These are phyloP conservation scores for Pachyuromys duprasi DNA, from an alignment of 2,797 vertebrate species.

Conservation along the genomic window DNA sequence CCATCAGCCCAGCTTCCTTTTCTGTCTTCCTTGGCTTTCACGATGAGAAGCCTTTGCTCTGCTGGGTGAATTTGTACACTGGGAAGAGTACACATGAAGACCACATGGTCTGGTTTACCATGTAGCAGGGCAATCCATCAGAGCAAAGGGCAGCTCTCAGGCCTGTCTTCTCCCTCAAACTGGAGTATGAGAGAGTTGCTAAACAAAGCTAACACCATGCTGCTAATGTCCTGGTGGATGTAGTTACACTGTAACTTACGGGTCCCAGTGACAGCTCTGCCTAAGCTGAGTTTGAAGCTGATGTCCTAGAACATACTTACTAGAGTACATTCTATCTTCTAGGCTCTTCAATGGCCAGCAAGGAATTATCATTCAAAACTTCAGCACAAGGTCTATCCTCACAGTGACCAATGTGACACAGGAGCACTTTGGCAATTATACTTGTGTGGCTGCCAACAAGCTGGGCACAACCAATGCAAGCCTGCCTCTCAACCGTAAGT, in stretches of 20 bases:
- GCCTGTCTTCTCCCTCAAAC: not conserved
- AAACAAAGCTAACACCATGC: fast-evolving
- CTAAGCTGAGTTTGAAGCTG: not conserved
- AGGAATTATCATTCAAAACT: constrained; percentile 97
- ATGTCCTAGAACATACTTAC: constrained; percentile 72
- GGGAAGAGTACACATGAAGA: not conserved
- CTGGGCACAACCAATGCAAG: constrained; percentile 97
- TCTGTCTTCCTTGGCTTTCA: not conserved
- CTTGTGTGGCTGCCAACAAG: constrained; percentile 97
- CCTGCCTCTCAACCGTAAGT: constrained; percentile 99
- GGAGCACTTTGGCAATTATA: constrained; percentile 99
- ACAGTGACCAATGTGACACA: constrained; percentile 99
- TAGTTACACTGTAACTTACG: not conserved
- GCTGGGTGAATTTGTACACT: constrained; percentile 16
- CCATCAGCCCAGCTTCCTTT: not conserved
- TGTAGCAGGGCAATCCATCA: not conserved
- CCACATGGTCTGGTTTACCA: not conserved
- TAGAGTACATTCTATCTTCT: constrained; percentile 84
- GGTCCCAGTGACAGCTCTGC: not conserved
- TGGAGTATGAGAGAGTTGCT: not conserved
- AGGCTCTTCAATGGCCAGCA: constrained; percentile 96
- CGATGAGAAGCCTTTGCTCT: not conserved
- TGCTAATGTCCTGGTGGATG: not conserved
- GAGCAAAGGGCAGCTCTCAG: not conserved
- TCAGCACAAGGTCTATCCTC: constrained; percentile 97